phyloP scores from a whole-genome alignment of 2,113 vertebrate genomes.

The Hippolais icterina region DNA sequence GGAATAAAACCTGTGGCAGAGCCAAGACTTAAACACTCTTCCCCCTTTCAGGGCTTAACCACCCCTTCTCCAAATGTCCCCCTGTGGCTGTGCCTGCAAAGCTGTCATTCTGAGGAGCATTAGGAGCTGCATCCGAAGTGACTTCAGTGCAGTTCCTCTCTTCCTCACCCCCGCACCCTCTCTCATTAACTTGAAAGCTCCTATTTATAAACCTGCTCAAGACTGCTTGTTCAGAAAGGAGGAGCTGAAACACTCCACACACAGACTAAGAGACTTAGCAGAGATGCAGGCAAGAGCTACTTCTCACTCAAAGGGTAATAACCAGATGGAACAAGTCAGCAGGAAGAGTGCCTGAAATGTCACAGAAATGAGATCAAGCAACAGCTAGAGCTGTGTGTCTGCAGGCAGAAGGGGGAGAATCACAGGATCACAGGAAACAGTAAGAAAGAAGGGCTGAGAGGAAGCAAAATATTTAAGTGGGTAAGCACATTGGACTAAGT shows the following conservation, averaged over 20 bases:
- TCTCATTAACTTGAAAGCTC: slow-evolving; percentile 60
- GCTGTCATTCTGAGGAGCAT: not conserved
- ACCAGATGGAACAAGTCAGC: slow-evolving; percentile 67
- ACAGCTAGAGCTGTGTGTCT: slow-evolving; percentile 50
- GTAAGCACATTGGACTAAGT: not conserved
- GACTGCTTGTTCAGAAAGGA: slow-evolving; percentile 40
- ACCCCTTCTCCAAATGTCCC: not conserved
- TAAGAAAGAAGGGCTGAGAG: not conserved
- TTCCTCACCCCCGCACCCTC: slow-evolving; percentile 35
- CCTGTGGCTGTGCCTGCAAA: not conserved
- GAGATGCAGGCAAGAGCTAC: slow-evolving; percentile 50
- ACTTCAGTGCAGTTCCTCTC: slow-evolving; percentile 37
- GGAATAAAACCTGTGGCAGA: not conserved
- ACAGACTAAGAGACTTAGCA: slow-evolving; percentile 27
- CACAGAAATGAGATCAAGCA: slow-evolving; percentile 67
- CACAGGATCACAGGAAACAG: not conserved
- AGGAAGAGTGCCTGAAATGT: slow-evolving; percentile 66
- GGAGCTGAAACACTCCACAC: not conserved
- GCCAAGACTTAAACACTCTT: not conserved
- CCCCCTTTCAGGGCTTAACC: not conserved
- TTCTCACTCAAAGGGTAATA: slow-evolving; percentile 64
- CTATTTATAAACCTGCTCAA: slow-evolving; percentile 65
- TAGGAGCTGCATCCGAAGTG: not conserved
- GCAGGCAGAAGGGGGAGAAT: slow-evolving; percentile 44
- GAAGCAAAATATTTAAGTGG: not conserved